Conservation (phyloP, 1,140 invertebrate species). For the Drosophila sproati region DNA sequence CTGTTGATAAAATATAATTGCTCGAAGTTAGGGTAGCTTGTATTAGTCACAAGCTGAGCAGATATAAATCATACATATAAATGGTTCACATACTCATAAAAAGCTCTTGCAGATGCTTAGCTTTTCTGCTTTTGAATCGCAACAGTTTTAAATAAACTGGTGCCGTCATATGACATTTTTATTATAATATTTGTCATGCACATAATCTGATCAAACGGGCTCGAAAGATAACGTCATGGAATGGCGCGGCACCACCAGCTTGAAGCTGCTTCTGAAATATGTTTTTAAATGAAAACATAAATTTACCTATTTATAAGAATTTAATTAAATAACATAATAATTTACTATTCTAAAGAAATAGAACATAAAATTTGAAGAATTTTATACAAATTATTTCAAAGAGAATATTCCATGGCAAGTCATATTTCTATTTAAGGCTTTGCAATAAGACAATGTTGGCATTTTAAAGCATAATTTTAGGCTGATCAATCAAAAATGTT, state of each 20-base stretch:
- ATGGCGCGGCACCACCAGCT: neutral
- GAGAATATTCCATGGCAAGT: neutral
- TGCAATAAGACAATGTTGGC: neutral
- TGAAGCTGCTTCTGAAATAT: neutral
- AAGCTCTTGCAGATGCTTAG: neutral
- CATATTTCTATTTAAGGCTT: conserved; percentile 8
- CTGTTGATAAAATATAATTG: neutral
- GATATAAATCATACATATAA: conserved; percentile 2
- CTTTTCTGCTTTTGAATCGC: conserved; percentile 1
- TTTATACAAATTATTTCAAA: neutral
- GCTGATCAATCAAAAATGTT: neutral
- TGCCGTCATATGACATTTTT: conserved; percentile 58
- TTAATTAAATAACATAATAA: too few species aligned
- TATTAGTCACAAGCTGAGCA: conserved; percentile 11
- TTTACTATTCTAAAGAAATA: too few species aligned
- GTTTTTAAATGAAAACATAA: neutral
- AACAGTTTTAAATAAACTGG: conserved; percentile 1
- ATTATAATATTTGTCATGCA: conserved; percentile 43
- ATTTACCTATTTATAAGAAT: too few species aligned
- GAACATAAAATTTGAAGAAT: too few species aligned
- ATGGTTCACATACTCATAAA: conserved; percentile 1
- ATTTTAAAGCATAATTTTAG: conserved; percentile 38
- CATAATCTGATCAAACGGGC: neutral
- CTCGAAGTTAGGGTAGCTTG: neutral
- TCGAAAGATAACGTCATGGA: conserved; percentile 30